Evolutionary conservation across 2,888 invertebrate genomes (phyloP), one percentile per base, ranked within the genome.

Genomic region (Cerceris ruficornis): DNA sequence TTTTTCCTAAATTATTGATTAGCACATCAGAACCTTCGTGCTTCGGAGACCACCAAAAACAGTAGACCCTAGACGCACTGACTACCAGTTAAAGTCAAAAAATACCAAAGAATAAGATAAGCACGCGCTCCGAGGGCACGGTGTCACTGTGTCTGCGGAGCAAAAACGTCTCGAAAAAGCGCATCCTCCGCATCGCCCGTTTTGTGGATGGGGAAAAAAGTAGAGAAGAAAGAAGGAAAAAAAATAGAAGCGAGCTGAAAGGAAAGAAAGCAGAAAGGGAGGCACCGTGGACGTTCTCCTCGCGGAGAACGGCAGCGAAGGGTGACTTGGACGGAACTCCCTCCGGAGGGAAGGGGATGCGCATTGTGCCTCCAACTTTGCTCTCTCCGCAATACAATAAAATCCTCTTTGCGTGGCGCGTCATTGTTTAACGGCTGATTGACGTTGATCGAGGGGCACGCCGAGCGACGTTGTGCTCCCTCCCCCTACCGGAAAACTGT

Each of bases 391-490:
- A 75, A 85, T 85, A 85, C 85, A 85, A 85, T 85, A 85, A 85
- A 85, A 85, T 85, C 85, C 85, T 85, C 85, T 80, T 78, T 79
- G 82, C 81, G 77, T 74, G 84, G 60, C 86, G 87, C 85, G 87
- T 90, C 89, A 90, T 91, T 91, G 91, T 91, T 91, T 90, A 91
- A 90, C 90, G 87, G 84, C 87, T 91, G 91, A 91, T 91, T 91
- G 91, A 91, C 91, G 87, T 91, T 88, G 89, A 89, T 90, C 89
- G 90, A 90, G 90, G 87, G 87, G 87, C 84, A 70, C 81, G 60
- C 76, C 77, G 28, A 28, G 28, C 28, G 68, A 41, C 73, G 61
- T 62, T 69, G 75, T 82, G 70, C 74, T 70, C 62, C 76, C 66
- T 64, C 77, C 74, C 79, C 59, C 43, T 71, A 75, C 74, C 75